A percentile compares a stretch with the other conserved stretches of the same genome.
Conservation (phyloP, 2,888 invertebrate genomes). For the Oeneis ivallda region DNA sequence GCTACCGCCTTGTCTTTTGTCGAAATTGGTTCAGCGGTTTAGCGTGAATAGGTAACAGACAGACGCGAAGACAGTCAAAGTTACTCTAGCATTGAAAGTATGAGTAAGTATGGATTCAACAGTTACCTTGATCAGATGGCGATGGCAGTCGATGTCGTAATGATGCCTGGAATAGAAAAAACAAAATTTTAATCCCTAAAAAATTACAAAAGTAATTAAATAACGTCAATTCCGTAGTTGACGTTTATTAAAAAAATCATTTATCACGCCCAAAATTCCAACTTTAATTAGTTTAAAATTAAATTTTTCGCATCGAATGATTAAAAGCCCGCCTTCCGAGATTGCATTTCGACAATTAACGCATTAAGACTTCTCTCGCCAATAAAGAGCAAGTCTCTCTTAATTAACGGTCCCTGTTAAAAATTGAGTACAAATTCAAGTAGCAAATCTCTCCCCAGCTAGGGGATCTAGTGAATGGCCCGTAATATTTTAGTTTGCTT, state of each 20-base stretch:
- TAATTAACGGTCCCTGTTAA: constrained; percentile 80
- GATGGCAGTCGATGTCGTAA: constrained; percentile 72
- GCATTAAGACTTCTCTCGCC: constrained; percentile 77
- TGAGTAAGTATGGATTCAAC: not conserved
- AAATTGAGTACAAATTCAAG: constrained; percentile 82
- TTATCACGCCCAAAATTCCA: constrained; percentile 52
- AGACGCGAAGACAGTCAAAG: too few relatives aligned
- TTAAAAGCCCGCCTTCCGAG: constrained; percentile 72
- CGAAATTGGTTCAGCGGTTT: too few relatives aligned
- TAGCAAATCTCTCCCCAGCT: constrained; percentile 64
- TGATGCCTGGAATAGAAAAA: constrained; percentile 71
- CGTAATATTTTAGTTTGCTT: constrained; percentile 81
- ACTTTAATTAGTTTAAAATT: constrained; percentile 58
- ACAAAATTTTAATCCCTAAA: not conserved
- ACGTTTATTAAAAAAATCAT: constrained; percentile 56
- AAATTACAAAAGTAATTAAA: constrained; percentile 26
- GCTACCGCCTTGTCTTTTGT: not conserved
- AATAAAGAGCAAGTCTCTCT: constrained; percentile 78
- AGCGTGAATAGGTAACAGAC: too few relatives aligned
- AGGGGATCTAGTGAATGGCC: constrained; percentile 76
- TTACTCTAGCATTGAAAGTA: not conserved
- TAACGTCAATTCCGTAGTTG: constrained; percentile 36
- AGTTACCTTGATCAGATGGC: constrained; percentile 72
- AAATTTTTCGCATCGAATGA: constrained; percentile 77
- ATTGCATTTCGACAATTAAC: constrained; percentile 82